Evolutionary conservation across 1,140 invertebrate species (phyloP), one percentile per base, ranked within the genome.

Genomic region (Hyles euphorbiae): DNA sequence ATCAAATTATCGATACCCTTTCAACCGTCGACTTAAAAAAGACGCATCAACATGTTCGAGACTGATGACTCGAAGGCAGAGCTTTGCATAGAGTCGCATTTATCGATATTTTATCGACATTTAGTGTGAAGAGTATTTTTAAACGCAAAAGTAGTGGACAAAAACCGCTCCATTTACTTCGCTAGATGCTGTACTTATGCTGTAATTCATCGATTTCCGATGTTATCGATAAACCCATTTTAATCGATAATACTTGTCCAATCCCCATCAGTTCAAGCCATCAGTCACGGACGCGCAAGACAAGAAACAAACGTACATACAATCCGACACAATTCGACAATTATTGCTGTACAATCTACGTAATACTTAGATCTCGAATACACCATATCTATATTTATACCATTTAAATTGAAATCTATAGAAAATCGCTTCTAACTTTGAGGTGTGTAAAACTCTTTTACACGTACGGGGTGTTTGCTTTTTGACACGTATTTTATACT

Each of bases 321-420:
- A 33, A 52, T 34, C 50, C 4, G 33, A 34, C 33, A 33, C 33
- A 33, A 34, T 34, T 52, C 50, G 34, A 52, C 34, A 52, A 34
- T 52, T 52, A 52, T 52, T 52, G 50, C 50, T 52, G 34, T 52
- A 52, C 50, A 52, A 22, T 33, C 50, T 52, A 52, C 50, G 34
- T 11, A 34, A 34, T 34, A 52, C 33, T 52, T 34, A 52, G 47
- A 22, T 6, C 47, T 6, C n/a, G 2, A 12, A 48, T 12, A 12
- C n/a, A 48, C 11, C 5, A 3, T 22, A 48, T 22, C n/a, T 12
- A 11, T 12, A 47, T 47, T 11, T 11, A 47, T 47, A 47, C 10
- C 10, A 47, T 47, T 47, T 12, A 47, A 11, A 47, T 47, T 47
- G 10, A 11, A 47, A 47, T 11, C 10, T 11, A 11, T 47, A 47